Conservation (phyloP, 2,888 invertebrate species). For the Pristionchus maxplancki region DNA sequence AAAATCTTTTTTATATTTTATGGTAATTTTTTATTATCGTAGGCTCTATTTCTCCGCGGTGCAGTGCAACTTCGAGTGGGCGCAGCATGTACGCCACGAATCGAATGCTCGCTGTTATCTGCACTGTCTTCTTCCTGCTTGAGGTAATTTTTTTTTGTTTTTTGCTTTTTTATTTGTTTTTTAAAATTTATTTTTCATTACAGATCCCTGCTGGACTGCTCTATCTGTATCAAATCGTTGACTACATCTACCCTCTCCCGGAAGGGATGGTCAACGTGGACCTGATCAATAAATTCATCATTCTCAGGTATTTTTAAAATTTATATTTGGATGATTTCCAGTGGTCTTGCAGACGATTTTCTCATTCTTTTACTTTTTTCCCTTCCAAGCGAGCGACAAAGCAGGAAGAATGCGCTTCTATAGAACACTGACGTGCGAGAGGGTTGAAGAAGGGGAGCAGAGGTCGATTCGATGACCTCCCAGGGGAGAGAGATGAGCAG, state of each 20-base stretch:
- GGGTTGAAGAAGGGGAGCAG: background rate
- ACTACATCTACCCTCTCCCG: constrained; percentile 51
- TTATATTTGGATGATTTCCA: background rate
- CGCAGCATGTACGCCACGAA: constrained; percentile 70
- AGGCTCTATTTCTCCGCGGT: constrained; percentile 49
- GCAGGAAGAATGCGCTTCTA: background rate
- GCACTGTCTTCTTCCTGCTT: constrained; percentile 67
- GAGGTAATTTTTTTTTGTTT: constrained; percentile 59
- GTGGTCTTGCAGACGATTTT: background rate
- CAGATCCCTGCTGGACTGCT: constrained; percentile 81
- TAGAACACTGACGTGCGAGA: constrained; percentile 29
- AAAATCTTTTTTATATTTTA: background rate
- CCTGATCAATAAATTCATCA: constrained; percentile 61
- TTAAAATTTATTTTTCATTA: constrained; percentile 46
- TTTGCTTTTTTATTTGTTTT: background rate
- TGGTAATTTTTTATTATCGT: background rate
- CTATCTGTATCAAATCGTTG: constrained; percentile 87
- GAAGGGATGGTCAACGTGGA: constrained; percentile 48
- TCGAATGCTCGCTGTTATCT: constrained; percentile 69
- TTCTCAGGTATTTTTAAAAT: constrained; percentile 79
- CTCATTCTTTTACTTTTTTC: background rate
- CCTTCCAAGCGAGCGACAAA: background rate
- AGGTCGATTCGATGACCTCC: constrained; percentile 3
- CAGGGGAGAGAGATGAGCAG: background rate
- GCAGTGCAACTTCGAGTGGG: constrained; percentile 52